Base-by-base conservation (phyloP, 2,797 vertebrate genomes). In the Sebastolobus alascanus region DNA sequence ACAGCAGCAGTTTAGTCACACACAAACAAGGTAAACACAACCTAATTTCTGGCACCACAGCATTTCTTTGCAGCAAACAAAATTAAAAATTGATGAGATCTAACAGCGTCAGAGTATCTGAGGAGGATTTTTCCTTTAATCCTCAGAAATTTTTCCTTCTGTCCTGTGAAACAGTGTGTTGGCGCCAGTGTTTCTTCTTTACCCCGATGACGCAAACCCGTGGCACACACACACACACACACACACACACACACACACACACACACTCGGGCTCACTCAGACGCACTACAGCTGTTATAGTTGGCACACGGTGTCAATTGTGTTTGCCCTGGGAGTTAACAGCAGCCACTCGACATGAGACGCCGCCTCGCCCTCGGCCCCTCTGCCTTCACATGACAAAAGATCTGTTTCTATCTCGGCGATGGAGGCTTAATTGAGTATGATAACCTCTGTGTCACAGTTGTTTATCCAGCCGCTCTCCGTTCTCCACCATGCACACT, bases 271-370 rank as follows among this genome's bases (percentile, higher is more conserved):
- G 76, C 82, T 64, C 73, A 58, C 68, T 72, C 67, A 80, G 82
- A 90, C 73, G 9, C 63, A 71, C 76, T 75, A 77, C 93, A 93
- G 91, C 93, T 94, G 92, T 87, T 91, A 43, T 65, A 75, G 82
- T 69, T 92, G 91, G 87, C 90, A 88, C 91, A 83, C 85, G 4
- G 85, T 82, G 86, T 92, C 84, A 82, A 77, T 83, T 82, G 88
- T 86, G 73, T 90, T 90, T 88, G 85, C 82, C 85, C 90, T 66
- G 84, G 67, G 87, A 91, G 87, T 90, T 84, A 90, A 86, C 87
- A 84, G 83, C 83, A 88, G 87, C 76, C 89, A 77, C 90, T 88
- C 69, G 52, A 89, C 88, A 83, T 11, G 79, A 89, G 83, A 79
- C 46, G 46, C 69, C 56, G n/a, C 73, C 73, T 84, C 64, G 31